Base-by-base conservation (phyloP, 1,140 invertebrate genomes). In the Orussus abietinus region DNA sequence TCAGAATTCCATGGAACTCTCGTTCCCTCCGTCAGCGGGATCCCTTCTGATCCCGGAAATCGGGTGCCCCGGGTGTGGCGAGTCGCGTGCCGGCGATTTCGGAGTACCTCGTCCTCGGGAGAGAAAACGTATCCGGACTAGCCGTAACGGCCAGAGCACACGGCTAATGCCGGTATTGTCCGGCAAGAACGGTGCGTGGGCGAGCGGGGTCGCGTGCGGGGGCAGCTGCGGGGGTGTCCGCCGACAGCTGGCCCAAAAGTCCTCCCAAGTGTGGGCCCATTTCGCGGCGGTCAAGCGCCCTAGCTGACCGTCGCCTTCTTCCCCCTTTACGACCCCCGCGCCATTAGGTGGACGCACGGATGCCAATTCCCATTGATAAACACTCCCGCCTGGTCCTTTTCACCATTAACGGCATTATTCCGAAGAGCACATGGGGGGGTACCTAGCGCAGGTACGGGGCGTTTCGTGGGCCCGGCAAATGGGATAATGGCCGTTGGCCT, bases 301-400 rank as follows among this genome's bases (percentile, higher is more conserved):
- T 38, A 38, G 47, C 51, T 60, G 61, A 62, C 61, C 59, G 62
- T 55, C 53, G 52, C 51, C 40, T n/a, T 43, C 43, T 51, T 32
- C 14, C 25, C 47, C 45, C 59, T 64, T 64, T 63, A 51, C 53
- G 34, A 44, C 38, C 45, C 34, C 30, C 42, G 45, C 34, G 40
- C 55, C 47, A 64, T 64, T 64, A 64, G 52, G 48, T 50, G 40
- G 45, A 55, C 51, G 40, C 55, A 43, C 37, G 47, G 26, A 31
- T 47, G 38, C 54, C 57, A 57, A 65, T 63, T 63, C 43, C 49
- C 52, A 62, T 65, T 64, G 55, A 62, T 55, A 54, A 52, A 53
- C 42, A 52, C 47, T n/a, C 55, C 62, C 25, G n/a, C 18, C 39
- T 35, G 28, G 20, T n/a, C 6, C 44, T 47, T 62, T 58, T 60